Conservation (phyloP, 2,113 vertebrate species). For the Girardinichthys multiradiatus region DNA sequence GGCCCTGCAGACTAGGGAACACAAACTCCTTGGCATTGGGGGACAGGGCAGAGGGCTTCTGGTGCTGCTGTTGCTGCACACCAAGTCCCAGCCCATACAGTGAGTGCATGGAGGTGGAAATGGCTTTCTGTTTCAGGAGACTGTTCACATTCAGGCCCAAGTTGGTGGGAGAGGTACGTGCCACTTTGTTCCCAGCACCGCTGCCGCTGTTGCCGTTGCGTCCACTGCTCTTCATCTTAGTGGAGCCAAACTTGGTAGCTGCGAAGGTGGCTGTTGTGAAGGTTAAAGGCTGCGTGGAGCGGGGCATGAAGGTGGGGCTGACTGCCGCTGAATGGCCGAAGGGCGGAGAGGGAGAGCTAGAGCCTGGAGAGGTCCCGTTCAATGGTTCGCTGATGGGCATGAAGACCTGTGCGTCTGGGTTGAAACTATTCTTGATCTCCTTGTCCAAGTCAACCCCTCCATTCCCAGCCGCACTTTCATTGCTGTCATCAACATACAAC, state of each 20-base stretch:
- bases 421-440: conserved; percentile 99
- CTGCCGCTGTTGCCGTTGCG: conserved; percentile 67
- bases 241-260: conserved; percentile 99
- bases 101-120: conserved; percentile 95
- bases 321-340: conserved; percentile 95
- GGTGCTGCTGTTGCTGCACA: conserved; percentile 77
- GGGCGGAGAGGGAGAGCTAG: conserved; percentile 91
- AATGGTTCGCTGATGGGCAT: conserved; percentile 95
- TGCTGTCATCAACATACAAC: conserved; percentile 94
- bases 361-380: conserved; percentile 89
- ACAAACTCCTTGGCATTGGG: conserved; percentile 99
- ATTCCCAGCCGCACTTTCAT: conserved; percentile 86
- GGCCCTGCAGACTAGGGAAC: conserved; percentile 94
- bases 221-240: conserved; percentile 98
- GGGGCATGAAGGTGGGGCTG: conserved; percentile 97
- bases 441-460: conserved; percentile 94
- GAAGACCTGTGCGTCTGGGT: conserved; percentile 98
- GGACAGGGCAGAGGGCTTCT: conserved; percentile 95
- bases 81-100: conserved; percentile 92
- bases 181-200: conserved; percentile 77
- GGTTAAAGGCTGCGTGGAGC: conserved; percentile 95
- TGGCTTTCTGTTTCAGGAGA: conserved; percentile 96
- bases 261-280: conserved; percentile 99
- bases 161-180: conserved; percentile 94
- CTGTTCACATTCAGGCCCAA: conserved; percentile 94